These are phyloP conservation scores for Conus ventricosus DNA, from an alignment of 1,140 invertebrate species.

Conservation along the genomic window DNA sequence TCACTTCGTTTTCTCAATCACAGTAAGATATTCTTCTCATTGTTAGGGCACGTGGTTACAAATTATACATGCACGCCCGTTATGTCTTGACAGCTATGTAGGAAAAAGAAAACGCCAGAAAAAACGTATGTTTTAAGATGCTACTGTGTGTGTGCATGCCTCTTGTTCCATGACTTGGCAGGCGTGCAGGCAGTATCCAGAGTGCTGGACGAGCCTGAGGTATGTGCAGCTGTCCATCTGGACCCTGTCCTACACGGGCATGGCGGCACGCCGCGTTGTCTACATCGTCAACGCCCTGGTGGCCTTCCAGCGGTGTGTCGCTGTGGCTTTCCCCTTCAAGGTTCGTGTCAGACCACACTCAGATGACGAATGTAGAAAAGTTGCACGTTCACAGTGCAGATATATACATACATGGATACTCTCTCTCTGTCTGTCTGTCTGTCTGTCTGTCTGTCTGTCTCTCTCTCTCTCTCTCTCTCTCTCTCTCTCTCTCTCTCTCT, in stretches of 20 bases:
- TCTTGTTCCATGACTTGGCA: not conserved
- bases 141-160: too few species aligned
- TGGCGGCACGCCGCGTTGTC: not conserved
- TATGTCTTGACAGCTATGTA: too few species aligned
- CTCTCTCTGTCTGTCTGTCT: not conserved
- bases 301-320: conserved; percentile 13
- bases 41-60: too few species aligned
- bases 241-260: conserved; percentile 16
- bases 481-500: too few species aligned
- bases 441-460: too few species aligned
- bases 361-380: not conserved
- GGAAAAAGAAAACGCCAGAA: too few species aligned
- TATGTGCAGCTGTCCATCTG: conserved; percentile 19
- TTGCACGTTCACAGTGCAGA: not conserved
- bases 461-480: too few species aligned
- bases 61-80: too few species aligned
- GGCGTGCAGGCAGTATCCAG: not conserved
- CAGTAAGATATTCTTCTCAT: too few species aligned
- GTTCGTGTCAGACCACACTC: not conserved
- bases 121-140: too few species aligned
- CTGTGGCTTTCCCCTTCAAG: conserved; percentile 11
- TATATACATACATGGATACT: not conserved
- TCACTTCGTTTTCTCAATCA: too few species aligned
- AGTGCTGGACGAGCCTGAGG: not conserved
- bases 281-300: conserved; percentile 14